Base-by-base conservation (phyloP, 2,888 invertebrate genomes). In the Lagria hirta region DNA sequence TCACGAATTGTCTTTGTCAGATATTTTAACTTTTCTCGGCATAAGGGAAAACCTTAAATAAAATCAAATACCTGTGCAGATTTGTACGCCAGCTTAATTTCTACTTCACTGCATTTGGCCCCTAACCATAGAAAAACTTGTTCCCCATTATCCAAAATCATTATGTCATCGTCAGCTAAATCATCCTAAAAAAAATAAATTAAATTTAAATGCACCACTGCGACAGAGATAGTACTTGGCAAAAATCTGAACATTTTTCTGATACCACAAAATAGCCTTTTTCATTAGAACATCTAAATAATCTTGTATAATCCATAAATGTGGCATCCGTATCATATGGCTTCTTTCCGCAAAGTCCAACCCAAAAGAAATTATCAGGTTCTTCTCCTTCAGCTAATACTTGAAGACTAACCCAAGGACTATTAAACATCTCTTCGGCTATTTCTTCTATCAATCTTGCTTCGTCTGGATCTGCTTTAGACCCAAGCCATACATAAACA, bases 221-320 rank as follows among this genome's bases (percentile, higher is more conserved):
- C n/a, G n/a, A n/a, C n/a, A n/a, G n/a, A n/a, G n/a, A n/a, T 14
- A 27, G 55, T 69, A 89, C 90, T 81, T 96, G 95, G 71, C 95
- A 96, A 74, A 96, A 96, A 73, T 96, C 96, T 0, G 93, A 88
- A 74, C 98, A 99, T 70, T 99, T 99, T 73, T 99, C 99, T 0
- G 97, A 97, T 22, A 99, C 96, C 1, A 92, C 90, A 72, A 99
- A 99, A 73, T 97, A 99, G 3, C 99, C 99, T 69, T 97, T 97
- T 68, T 99, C 99, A 71, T 99, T 99, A 27, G 98, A 99, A 73
- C 99, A 99, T 37, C 99, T 82, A 76, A 99, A 99, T 21, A 99
- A 77, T 30, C 99, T 78, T 1, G 95, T 92, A 72, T 83, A 90
- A 64, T 89, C 82, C 86, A 99, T 95, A 68, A 88, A 99, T 23